These are phyloP conservation scores for Lytechinus variegatus DNA, from an alignment of 35 echinoderm and acorn worm species.

Conservation along the genomic window DNA sequence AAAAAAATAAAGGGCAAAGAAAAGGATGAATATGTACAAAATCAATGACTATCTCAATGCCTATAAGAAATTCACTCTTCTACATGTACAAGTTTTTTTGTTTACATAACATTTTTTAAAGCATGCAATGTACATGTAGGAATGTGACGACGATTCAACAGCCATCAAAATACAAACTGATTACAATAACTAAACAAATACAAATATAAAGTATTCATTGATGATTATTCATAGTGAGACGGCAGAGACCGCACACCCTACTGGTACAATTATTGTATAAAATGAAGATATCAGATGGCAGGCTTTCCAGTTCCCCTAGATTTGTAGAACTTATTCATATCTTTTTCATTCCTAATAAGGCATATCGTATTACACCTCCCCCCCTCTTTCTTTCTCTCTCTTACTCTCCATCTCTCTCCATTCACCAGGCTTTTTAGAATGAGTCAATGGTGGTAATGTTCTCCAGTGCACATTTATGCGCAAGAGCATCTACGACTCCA, in stretches of 20 bases:
- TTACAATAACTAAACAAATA: too few relatives aligned
- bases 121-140: too few relatives aligned
- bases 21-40: neutral
- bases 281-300: neutral
- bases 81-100: too few relatives aligned
- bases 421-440: neutral
- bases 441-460: constrained; percentile 16
- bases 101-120: too few relatives aligned
- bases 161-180: too few relatives aligned
- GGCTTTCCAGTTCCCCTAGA: neutral
- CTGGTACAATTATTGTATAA: neutral
- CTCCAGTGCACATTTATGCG: constrained; percentile 17
- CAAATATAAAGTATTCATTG: too few relatives aligned
- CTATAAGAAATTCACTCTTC: too few relatives aligned
- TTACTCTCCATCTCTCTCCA: neutral
- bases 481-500: neutral
- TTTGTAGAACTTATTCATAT: constrained; percentile 20
- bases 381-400: neutral
- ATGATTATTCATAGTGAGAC: too few relatives aligned
- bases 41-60: too few relatives aligned
- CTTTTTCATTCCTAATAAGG: neutral
- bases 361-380: neutral
- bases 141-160: too few relatives aligned
- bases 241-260: neutral
- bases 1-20: neutral